These are phyloP conservation scores for Nestor notabilis DNA, from an alignment of 2,113 vertebrate species.

Conservation along the genomic window DNA sequence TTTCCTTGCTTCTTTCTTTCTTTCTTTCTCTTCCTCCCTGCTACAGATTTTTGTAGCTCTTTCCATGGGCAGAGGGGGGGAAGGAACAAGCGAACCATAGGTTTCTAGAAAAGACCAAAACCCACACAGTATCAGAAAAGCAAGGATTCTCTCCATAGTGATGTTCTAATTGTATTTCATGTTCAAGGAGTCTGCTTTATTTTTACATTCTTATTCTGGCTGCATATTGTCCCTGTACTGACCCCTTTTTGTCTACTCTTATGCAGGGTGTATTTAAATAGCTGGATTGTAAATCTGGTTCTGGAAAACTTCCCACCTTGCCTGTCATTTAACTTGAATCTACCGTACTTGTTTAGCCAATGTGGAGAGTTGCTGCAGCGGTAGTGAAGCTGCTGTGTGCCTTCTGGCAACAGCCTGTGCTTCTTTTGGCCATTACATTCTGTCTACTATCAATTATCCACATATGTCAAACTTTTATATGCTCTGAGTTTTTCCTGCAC, in stretches of 20 bases:
- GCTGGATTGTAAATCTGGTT: background rate
- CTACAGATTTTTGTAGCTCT: background rate
- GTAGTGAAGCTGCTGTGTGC: background rate
- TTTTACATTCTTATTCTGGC: background rate
- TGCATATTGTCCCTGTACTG: background rate
- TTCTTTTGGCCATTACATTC: conserved; percentile 12
- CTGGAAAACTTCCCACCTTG: conserved; percentile 19
- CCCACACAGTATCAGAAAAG: fast-evolving
- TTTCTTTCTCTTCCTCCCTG: fast-evolving
- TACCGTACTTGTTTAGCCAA: background rate
- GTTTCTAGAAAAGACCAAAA: background rate
- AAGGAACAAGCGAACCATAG: background rate
- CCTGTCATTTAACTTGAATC: background rate
- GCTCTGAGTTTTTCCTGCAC: background rate
- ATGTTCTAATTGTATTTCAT: background rate
- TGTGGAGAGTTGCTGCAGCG: background rate
- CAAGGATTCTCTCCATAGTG: background rate
- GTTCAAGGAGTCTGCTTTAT: background rate
- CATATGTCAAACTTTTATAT: background rate
- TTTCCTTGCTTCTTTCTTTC: background rate
- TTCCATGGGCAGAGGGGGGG: background rate
- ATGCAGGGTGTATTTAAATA: conserved; percentile 41
- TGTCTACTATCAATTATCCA: background rate
- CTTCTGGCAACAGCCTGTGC: background rate
- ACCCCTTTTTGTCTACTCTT: conserved; percentile 7